Conservation (phyloP, 2,113 vertebrate genomes). For the Perccottus glenii region DNA sequence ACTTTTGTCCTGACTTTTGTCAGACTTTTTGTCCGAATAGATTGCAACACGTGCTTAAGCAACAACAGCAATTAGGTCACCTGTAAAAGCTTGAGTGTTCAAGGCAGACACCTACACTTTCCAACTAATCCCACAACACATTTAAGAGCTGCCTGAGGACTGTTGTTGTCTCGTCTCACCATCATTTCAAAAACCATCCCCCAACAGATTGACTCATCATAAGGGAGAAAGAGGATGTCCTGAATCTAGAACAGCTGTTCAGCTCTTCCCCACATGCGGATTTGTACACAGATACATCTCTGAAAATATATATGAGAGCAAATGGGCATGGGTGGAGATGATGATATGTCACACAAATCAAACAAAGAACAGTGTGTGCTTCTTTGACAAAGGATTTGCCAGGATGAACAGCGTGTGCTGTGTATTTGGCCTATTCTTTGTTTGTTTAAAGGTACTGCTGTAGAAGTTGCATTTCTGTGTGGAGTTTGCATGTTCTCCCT, state of each 20-base stretch:
- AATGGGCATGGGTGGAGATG: conserved; percentile 10
- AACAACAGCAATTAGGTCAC: neutral
- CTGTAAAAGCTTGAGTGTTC: neutral
- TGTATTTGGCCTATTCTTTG: neutral
- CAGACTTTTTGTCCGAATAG: no score
- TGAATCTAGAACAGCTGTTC: neutral
- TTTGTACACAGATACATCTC: neutral
- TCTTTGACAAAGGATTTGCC: neutral
- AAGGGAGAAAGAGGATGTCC: neutral
- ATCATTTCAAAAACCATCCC: conserved; percentile 31
- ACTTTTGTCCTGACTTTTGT: no score
- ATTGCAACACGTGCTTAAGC: no score
- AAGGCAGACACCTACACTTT: neutral
- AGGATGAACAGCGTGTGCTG: neutral
- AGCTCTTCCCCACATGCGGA: neutral
- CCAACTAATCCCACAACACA: conserved; percentile 22
- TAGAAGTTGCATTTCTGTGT: no score
- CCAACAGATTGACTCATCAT: conserved; percentile 42
- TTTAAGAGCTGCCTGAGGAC: conserved; percentile 12
- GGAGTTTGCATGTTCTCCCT: no score
- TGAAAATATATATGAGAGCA: neutral
- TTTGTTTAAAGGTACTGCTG: neutral
- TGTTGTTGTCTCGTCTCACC: conserved; percentile 11
- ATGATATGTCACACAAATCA: conserved; percentile 4
- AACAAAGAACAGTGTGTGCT: neutral